Evolutionary conservation across 2,113 vertebrate species (phyloP).

Genomic region (Ornithorhynchus anatinus): DNA sequence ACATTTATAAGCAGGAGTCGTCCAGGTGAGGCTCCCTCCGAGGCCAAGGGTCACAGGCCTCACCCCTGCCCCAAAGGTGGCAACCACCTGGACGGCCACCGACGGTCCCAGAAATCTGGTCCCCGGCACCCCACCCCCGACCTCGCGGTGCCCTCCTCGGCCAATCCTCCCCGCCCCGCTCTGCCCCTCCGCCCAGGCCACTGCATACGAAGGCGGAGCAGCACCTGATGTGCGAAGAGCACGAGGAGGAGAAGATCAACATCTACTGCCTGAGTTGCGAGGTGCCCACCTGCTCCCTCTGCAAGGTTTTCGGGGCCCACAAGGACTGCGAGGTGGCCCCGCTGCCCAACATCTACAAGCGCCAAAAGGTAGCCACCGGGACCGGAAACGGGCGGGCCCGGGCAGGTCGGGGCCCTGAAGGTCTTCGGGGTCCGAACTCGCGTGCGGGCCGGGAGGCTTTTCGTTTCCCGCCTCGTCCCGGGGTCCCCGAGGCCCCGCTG

Average conservation of each 20-base stretch:
- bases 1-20: slow-evolving; percentile 87
- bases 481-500: not conserved
- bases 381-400: not conserved
- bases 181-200: slow-evolving; percentile 55
- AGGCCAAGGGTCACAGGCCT: too few relatives aligned
- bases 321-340: slow-evolving; percentile 89
- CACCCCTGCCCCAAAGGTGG: too few relatives aligned
- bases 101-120: fast-evolving
- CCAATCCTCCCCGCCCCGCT: not conserved
- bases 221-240: slow-evolving; percentile 85
- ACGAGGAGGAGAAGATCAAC: slow-evolving; percentile 88
- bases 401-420: not conserved
- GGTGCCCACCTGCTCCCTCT: slow-evolving; percentile 90
- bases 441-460: not conserved
- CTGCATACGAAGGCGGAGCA: slow-evolving; percentile 80
- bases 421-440: not conserved
- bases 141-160: too few relatives aligned
- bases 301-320: slow-evolving; percentile 90
- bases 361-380: slow-evolving; percentile 77
- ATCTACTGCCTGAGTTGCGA: slow-evolving; percentile 90
- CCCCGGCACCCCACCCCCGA: fast-evolving
- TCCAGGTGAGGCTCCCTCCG: slow-evolving; percentile 76
- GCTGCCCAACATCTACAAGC: slow-evolving; percentile 77
- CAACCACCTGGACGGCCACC: not conserved
- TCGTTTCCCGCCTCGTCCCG: not conserved